Evolutionary conservation across 2,797 vertebrate species (phyloP), one percentile per base, ranked within the genome.

Genomic region (Eutrigla gurnardus): DNA sequence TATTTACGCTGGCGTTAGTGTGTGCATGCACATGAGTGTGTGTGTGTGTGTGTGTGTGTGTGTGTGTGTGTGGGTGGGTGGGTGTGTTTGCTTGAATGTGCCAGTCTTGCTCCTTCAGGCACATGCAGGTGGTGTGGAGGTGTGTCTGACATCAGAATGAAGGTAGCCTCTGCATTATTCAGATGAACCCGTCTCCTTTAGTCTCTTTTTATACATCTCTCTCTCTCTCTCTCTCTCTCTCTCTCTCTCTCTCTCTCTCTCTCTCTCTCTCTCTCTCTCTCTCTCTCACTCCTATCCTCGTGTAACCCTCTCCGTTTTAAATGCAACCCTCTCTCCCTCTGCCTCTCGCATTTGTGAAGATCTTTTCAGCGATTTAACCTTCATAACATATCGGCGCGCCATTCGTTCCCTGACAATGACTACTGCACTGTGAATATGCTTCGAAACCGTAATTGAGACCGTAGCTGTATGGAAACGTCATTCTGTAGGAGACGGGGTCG

Each of bases 131-230:
- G 65, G 59, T 62, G 80, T 77, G 61, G 69, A 78, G 73, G 78
- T 80, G 81, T 76, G 79, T 86, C 61, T 81, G 85, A 87, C 86
- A 83, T 89, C 70, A 81, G 77, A 91, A 90, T 78, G 83, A 86
- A 83, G 78, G 73, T 87, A 84, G 65, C 75, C 25, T 72, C 65
- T 93, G 87, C 90, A 92, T 91, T 78, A 92, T 92, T 91, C 82
- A 91, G 75, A 80, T 55, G 49, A 73, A 83, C 57, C 86, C 88
- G 86, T 86, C 88, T 90, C 68, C 84, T 86, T 87, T 81, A 73
- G 57, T 86, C 70, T 83, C 67, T 70, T 25, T 25, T 25, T 25
- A 25, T 49, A 59, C 61, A 78, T 66, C 36, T 45, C 68, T 57
- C 68, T 62, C 43, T 25, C 42, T 46, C 35, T 73, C 60, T 65